Conservation (phyloP, 2,888 invertebrate species). For the Lycocerus yunnanus region DNA sequence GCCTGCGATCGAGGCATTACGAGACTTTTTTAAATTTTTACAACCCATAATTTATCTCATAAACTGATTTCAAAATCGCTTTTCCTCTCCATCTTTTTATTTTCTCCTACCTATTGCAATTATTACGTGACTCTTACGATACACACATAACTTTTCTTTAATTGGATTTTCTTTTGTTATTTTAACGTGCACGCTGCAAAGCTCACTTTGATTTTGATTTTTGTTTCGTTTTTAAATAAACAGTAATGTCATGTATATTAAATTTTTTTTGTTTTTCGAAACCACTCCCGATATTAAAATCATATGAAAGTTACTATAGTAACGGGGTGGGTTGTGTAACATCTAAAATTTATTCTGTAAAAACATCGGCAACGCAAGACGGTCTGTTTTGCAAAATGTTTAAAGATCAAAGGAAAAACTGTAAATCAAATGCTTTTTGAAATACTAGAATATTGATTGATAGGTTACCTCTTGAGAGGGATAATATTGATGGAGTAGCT, state of each 20-base stretch:
- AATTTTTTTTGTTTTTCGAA: background rate
- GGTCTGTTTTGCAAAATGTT: background rate
- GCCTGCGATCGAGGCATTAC: conserved; percentile 22
- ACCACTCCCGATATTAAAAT: conserved; percentile 2
- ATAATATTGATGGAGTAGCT: background rate
- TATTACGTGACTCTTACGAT: background rate
- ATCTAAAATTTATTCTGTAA: conserved; percentile 5
- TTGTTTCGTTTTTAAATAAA: too few species aligned
- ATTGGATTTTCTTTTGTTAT: background rate
- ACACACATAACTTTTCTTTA: background rate
- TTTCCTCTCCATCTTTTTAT: background rate
- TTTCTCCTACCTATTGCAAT: background rate
- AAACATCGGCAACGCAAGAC: conserved; percentile 2
- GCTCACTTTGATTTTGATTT: background rate
- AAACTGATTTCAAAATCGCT: conserved; percentile 14
- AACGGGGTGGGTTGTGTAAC: background rate
- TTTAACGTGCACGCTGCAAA: background rate
- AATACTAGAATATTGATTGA: conserved; percentile 2
- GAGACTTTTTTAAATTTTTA: conserved; percentile 22
- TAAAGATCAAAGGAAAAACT: conserved; percentile 17
- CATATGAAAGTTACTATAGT: background rate
- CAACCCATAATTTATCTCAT: conserved; percentile 13
- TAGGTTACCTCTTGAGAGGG: conserved; percentile 1
- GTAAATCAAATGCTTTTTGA: conserved; percentile 7
- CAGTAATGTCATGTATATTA: background rate